phyloP scores from a whole-genome alignment of 2,888 invertebrate genomes.

The Anticlea derivata region DNA sequence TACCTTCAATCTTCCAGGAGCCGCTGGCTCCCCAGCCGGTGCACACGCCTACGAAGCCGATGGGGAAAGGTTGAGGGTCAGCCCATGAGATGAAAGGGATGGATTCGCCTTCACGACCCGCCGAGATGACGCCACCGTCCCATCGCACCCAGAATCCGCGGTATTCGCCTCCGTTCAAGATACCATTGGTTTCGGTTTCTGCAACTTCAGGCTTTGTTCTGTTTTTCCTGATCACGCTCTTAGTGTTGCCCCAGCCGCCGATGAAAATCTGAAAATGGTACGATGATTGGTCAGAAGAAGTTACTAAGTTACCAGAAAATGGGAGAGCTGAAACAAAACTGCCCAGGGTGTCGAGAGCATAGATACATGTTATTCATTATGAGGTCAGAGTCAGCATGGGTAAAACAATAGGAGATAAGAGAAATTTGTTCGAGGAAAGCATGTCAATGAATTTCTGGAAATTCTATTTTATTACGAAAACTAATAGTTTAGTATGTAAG shows the following conservation, averaged over 20 bases:
- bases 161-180: constrained; percentile 89
- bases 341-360: too few species aligned
- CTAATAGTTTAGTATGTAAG: too few species aligned
- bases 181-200: constrained; percentile 88
- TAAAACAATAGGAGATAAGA: too few species aligned
- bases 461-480: too few species aligned
- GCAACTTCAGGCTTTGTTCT: constrained; percentile 89
- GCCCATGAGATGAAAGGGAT: constrained; percentile 89
- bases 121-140: constrained; percentile 87
- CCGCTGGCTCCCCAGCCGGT: constrained; percentile 94
- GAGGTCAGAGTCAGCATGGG: too few species aligned
- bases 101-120: constrained; percentile 88
- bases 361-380: too few species aligned
- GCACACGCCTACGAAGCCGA: constrained; percentile 91
- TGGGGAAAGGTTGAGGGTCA: constrained; percentile 88
- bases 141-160: constrained; percentile 94
- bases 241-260: constrained; percentile 94
- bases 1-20: constrained; percentile 92
- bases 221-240: constrained; percentile 92
- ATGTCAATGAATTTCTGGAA: too few species aligned
- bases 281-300: neutral
- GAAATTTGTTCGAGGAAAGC: too few species aligned
- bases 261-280: constrained; percentile 86
- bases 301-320: neutral
- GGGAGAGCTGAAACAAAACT: too few species aligned